A percentile compares a stretch with the other conserved stretches of the same genome.
phyloP scores from a whole-genome alignment of 2,797 vertebrate species.

The Xenentodon cancila region DNA sequence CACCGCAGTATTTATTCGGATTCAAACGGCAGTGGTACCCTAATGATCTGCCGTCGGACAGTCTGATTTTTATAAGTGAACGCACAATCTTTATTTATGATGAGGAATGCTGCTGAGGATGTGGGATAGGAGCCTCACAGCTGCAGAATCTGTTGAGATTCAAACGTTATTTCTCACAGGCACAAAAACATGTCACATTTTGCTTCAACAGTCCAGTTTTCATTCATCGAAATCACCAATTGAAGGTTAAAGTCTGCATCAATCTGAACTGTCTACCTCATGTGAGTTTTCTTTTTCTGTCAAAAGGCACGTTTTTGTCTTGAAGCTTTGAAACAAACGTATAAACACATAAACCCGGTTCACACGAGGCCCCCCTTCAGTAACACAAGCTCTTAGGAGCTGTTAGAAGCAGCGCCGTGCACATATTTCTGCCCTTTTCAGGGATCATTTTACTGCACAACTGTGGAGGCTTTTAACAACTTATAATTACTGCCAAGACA shows the following conservation, averaged over 20 bases:
- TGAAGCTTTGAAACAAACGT: no score
- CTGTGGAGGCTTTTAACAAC: slow-evolving; percentile 8
- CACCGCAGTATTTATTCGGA: neutral
- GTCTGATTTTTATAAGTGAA: neutral
- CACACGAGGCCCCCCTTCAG: no score
- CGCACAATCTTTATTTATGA: neutral
- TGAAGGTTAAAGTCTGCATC: no score
- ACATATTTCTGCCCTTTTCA: neutral
- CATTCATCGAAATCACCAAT: no score
- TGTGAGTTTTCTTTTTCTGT: no score
- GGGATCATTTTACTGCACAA: slow-evolving; percentile 1
- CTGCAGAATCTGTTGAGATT: neutral
- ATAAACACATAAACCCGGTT: no score
- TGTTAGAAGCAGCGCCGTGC: no score
- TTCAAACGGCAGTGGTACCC: neutral
- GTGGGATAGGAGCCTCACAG: neutral
- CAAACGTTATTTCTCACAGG: neutral
- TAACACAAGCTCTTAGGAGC: no score
- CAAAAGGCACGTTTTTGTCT: no score
- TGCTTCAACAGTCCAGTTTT: no score
- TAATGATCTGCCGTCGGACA: neutral
- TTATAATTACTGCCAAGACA: slow-evolving; percentile 10
- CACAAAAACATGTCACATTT: no score
- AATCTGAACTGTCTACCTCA: no score
- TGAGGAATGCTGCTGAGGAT: neutral